Evolutionary conservation across 1,140 invertebrate genomes (phyloP).

Genomic region (Drosophila fuyamai): DNA sequence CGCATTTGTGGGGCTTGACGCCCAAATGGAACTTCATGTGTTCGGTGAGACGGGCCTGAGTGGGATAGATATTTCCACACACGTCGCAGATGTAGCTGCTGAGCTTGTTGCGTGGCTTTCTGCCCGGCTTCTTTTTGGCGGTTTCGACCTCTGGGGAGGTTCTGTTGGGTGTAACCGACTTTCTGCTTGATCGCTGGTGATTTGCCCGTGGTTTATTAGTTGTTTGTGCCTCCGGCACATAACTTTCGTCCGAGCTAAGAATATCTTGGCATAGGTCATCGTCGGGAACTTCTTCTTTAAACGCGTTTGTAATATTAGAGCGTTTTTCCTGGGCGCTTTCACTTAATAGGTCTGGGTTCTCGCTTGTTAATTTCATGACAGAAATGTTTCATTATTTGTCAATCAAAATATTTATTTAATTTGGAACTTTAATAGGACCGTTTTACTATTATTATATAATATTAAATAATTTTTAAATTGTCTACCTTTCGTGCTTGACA

Average conservation of each 20-base stretch:
- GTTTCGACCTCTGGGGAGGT: neutral
- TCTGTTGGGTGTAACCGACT: neutral
- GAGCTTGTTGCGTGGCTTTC: constrained; percentile 56
- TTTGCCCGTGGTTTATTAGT: constrained; percentile 1
- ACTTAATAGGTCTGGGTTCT: neutral
- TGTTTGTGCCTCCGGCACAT: constrained; percentile 4
- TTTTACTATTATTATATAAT: no score
- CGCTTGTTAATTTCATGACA: no score
- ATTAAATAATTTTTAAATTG: no score
- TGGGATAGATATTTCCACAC: constrained; percentile 78
- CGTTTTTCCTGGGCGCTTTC: neutral
- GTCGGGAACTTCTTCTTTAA: neutral
- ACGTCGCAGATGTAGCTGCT: constrained; percentile 76
- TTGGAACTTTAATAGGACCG: no score
- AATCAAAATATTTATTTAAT: no score
- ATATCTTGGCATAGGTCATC: constrained; percentile 25
- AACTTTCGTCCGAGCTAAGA: constrained; percentile 49
- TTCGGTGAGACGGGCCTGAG: constrained; percentile 71
- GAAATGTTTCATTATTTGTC: no score
- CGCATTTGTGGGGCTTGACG: constrained; percentile 78
- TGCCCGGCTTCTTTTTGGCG: constrained; percentile 50
- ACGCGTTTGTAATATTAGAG: no score
- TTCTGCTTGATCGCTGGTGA: constrained; percentile 15
- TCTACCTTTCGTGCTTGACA: constrained; percentile 86
- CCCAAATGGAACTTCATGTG: constrained; percentile 81